These are phyloP conservation scores for Eudasyphora cyanicolor DNA, from an alignment of 2,888 invertebrate genomes.

Conservation along the genomic window DNA sequence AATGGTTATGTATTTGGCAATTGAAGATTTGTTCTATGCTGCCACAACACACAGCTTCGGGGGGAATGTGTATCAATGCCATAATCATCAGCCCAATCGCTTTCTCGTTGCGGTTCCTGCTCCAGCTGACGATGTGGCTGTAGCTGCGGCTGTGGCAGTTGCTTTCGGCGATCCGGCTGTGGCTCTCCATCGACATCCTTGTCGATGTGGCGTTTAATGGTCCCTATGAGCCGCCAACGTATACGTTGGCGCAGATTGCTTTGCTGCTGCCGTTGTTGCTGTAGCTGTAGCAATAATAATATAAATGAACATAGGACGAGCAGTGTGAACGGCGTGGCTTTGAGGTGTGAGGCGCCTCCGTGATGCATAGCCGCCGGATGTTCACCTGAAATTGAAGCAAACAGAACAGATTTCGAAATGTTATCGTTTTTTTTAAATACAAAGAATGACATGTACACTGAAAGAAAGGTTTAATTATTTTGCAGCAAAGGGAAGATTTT, in stretches of 20 bases:
- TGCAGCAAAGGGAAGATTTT: too few species aligned
- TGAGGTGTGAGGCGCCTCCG: constrained; percentile 80
- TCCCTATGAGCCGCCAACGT: constrained; percentile 68
- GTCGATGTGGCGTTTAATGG: constrained; percentile 62
- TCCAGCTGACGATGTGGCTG: constrained; percentile 8
- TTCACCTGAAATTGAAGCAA: constrained; percentile 82
- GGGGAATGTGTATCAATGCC: constrained; percentile 51
- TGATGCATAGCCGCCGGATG: constrained; percentile 93
- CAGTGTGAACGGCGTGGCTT: constrained; percentile 71
- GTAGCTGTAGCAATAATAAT: constrained; percentile 67
- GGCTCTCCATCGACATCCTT: neutral
- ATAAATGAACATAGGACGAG: constrained; percentile 73
- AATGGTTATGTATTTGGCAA: constrained; percentile 66
- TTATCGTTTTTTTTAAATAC: neutral
- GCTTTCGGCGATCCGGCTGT: constrained; percentile 18
- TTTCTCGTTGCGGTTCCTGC: constrained; percentile 21
- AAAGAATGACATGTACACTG: neutral
- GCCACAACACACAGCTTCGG: constrained; percentile 46
- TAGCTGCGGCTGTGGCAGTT: neutral
- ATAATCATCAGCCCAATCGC: constrained; percentile 6
- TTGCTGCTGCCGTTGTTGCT: constrained; percentile 66
- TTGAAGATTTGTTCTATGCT: constrained; percentile 52
- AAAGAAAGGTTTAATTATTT: too few species aligned
- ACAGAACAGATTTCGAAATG: neutral
- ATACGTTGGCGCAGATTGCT: constrained; percentile 65